Evolutionary conservation across 92 coral and sea anemone species (phyloP).

Genomic region (Phymanthus crucifer): DNA sequence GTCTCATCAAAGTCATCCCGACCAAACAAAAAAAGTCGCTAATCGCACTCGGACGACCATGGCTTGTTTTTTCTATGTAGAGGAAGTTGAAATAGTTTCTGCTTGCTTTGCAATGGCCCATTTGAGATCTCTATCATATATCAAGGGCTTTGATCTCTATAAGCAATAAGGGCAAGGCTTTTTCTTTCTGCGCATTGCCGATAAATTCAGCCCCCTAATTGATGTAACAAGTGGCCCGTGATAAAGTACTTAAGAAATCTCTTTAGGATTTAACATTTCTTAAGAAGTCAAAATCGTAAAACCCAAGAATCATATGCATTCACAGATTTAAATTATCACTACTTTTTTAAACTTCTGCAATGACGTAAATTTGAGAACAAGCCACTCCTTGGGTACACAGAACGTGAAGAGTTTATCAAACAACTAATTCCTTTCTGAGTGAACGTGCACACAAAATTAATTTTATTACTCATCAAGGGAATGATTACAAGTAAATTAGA

Average conservation of each 20-base stretch:
- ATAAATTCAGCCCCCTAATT: not conserved
- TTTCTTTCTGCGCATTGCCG: not conserved
- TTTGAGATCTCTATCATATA: no score
- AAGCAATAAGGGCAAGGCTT: not conserved
- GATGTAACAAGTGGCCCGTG: not conserved
- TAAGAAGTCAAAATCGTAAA: not conserved
- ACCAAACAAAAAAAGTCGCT: slow-evolving; percentile 24
- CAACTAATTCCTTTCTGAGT: not conserved
- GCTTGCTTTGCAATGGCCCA: not conserved
- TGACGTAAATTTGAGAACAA: not conserved
- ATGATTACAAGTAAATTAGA: not conserved
- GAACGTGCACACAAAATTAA: not conserved
- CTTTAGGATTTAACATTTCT: not conserved
- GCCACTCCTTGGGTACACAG: slow-evolving; percentile 11
- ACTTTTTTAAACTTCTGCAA: not conserved
- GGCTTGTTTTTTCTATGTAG: slow-evolving; percentile 17
- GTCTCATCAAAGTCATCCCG: slow-evolving; percentile 40
- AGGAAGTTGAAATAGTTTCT: slow-evolving; percentile 1
- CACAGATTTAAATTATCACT: no score
- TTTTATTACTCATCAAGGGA: slow-evolving; percentile 12
- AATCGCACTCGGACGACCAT: slow-evolving; percentile 25
- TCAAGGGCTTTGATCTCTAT: no score
- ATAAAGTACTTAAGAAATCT: not conserved
- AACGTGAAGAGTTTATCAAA: slow-evolving; percentile 11
- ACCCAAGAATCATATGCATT: not conserved